Evolutionary conservation across 2,113 vertebrate genomes (phyloP), one percentile per base, ranked within the genome.

Genomic region (Marmota flaviventris): DNA sequence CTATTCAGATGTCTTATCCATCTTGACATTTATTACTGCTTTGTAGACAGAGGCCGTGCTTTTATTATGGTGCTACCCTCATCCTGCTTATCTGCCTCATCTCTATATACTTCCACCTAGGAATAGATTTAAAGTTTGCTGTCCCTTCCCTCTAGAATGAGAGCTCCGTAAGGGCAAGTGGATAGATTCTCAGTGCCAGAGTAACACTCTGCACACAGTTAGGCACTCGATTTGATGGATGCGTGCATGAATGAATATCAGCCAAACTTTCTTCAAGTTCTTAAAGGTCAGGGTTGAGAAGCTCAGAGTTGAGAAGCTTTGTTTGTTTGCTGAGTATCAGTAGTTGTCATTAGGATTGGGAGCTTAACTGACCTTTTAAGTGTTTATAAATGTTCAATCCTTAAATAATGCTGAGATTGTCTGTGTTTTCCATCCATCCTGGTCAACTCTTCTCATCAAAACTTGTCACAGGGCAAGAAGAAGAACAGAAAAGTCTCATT

Each of bases 21-120:
- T 89, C 32, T 87, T 72, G 82, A 51, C 39, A 24, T 6, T 48
- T 51, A 69, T 63, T 63, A 14, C 77, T 89, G n/a, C 58, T 72
- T 70, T 94, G 76, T 93, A 75, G 73, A 77, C 0, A 48, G 90
- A 97, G 95, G 91, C 93, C 93, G 81, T 91, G 25, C 96, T 96
- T 97, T 87, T 45, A 12, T 65, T 67, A 5, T 8, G 24, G 8
- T 20, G 5, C 18, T 4, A 20, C 14, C 25, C 20, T 58, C 4
- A 0, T 22, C 45, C 27, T 72, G 4, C 51, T n/a, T 16, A 3
- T 92, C 53, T 56, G 29, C n/a, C 27, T 67, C 25, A 8, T 97
- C 17, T 85, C 25, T 39, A 39, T 12, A 51, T 0, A 27, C 16
- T 53, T 78, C 37, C 12, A 34, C 16, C 1, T 0, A 29, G 81